Evolutionary conservation across 1,140 invertebrate species (phyloP).

Genomic region (Hestina assimilis): DNA sequence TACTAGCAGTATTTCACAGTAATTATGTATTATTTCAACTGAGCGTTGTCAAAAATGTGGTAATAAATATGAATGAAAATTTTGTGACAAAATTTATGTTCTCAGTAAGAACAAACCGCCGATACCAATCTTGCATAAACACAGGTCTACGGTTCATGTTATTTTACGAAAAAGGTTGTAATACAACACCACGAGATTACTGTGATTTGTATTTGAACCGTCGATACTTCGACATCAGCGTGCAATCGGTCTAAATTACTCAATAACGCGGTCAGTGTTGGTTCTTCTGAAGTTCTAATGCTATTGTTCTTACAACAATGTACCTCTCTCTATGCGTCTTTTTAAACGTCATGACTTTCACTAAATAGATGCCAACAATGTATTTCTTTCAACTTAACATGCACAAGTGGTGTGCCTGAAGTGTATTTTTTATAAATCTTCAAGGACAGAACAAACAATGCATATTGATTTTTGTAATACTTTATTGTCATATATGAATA

Average conservation of each 20-base stretch:
- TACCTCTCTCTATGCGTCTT: constrained; percentile 21
- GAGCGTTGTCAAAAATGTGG: too few relatives aligned
- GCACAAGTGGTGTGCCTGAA: constrained; percentile 5
- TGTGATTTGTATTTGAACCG: constrained; percentile 50
- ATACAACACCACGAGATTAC: constrained; percentile 43
- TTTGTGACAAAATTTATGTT: not conserved
- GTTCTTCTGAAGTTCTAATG: constrained; percentile 44
- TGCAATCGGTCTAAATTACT: constrained; percentile 59
- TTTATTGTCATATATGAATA: not conserved
- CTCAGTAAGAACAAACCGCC: not conserved
- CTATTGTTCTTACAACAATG: constrained; percentile 47
- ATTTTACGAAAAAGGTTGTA: constrained; percentile 15
- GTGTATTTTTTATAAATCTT: constrained; percentile 8
- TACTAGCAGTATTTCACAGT: too few relatives aligned
- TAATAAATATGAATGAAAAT: not conserved
- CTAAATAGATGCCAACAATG: constrained; percentile 19
- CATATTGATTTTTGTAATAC: not conserved
- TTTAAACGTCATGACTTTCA: constrained; percentile 43
- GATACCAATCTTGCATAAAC: constrained; percentile 1
- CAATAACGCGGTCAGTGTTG: constrained; percentile 46
- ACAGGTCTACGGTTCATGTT: constrained; percentile 2
- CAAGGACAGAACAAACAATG: constrained; percentile 14
- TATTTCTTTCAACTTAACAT: constrained; percentile 22
- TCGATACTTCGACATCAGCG: constrained; percentile 35
- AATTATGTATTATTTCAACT: too few relatives aligned